Evolutionary conservation across 2,113 vertebrate genomes (phyloP), one percentile per base, ranked within the genome.

Genomic region (Emydura subglobosa): DNA sequence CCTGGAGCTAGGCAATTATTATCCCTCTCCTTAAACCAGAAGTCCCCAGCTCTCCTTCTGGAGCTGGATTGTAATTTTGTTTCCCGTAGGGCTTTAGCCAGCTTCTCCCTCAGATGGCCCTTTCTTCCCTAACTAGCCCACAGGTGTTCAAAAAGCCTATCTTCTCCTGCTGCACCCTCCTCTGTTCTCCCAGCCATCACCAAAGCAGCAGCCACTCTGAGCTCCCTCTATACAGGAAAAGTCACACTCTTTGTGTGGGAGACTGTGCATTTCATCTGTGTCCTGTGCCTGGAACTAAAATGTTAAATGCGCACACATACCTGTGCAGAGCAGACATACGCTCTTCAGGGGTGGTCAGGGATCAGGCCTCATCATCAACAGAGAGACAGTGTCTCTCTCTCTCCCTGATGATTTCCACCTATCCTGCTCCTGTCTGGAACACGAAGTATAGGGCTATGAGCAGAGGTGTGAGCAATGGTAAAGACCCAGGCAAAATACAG

Each of bases 231-330:
- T 42, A 31, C 49, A 25, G 82, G 42, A 4, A 65, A 22, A 0
- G 14, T 2, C 1, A 1, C 0, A 13, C 57, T 50, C 34, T 59
- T n/a, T 49, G 50, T 1, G 82, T 22, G 79, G 83, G 79, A 80
- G 1, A 16, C 0, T 1, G 51, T 0, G 0, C 5, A 39, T 0
- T 1, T 34, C 22, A 54, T 3, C 88, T 78, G 10, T 0, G 2
- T 8, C 11, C 4, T 81, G 16, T 8, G 79, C 87, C 89, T 1
- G 0, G 2, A 7, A 84, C 22, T n/a, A 79, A 34, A 2, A 22
- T 50, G 57, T 25, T 50, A 55, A 44, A 76, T 0, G 5, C 29
- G 54, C 55, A 51, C 42, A 34, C 8, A 10, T 7, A 5, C 10
- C 50, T 27, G 59, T 68, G 34, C 59, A 68, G 7, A 61, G 8